These are phyloP conservation scores for Drosophila falleni DNA, from an alignment of 2,888 invertebrate genomes.

Conservation along the genomic window DNA sequence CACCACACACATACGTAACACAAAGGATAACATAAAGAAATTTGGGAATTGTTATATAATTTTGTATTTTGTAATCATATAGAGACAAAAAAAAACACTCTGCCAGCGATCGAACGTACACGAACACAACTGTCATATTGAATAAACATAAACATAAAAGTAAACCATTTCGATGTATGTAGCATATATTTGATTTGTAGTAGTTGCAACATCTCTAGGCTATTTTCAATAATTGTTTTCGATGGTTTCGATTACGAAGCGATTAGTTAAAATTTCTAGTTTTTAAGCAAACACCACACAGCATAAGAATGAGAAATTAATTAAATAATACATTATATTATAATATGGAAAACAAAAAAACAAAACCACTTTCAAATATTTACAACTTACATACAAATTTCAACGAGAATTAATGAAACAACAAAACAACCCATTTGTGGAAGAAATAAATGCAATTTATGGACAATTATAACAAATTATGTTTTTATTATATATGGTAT, in stretches of 20 bases:
- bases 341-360: constrained; percentile 56
- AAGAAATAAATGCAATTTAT: constrained; percentile 79
- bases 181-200: constrained; percentile 67
- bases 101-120: constrained; percentile 72
- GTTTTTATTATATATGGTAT: not conserved
- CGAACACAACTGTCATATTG: constrained; percentile 78
- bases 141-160: constrained; percentile 55
- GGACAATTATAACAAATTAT: constrained; percentile 60
- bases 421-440: constrained; percentile 60
- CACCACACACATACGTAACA: constrained; percentile 35
- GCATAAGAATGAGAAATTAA: constrained; percentile 64
- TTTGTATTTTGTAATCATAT: constrained; percentile 49
- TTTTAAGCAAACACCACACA: constrained; percentile 63
- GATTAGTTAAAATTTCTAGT: constrained; percentile 78
- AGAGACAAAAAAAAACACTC: constrained; percentile 49
- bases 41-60: constrained; percentile 68
- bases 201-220: constrained; percentile 78
- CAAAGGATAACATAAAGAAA: constrained; percentile 25
- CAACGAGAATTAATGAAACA: constrained; percentile 70
- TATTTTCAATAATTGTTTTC: constrained; percentile 77
- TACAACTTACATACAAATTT: constrained; percentile 77
- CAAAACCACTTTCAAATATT: constrained; percentile 72
- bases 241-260: constrained; percentile 72
- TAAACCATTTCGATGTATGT: constrained; percentile 73
- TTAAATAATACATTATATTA: constrained; percentile 55